These are phyloP conservation scores for Diloba caeruleocephala DNA, from an alignment of 2,888 invertebrate genomes.

Conservation along the genomic window DNA sequence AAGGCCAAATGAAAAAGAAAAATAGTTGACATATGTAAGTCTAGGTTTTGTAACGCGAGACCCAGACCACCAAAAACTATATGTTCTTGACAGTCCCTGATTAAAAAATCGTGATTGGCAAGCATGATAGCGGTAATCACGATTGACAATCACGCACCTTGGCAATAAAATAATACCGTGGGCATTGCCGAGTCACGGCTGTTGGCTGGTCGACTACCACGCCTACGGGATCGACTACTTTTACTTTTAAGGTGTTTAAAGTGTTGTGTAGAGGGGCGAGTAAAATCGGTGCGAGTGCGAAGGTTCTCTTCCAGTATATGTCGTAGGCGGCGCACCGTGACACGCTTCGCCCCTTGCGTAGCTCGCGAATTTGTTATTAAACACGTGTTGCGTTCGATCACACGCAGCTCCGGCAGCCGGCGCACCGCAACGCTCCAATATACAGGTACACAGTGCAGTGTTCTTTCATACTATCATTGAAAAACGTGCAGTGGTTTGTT, in stretches of 20 bases:
- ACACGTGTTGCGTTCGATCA: conserved; percentile 53
- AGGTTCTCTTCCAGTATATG: conserved; percentile 64
- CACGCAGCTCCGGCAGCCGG: conserved; percentile 34
- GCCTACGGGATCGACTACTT: conserved; percentile 84
- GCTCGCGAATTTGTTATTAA: conserved; percentile 60
- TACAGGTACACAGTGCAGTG: conserved; percentile 52
- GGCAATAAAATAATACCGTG: conserved; percentile 63
- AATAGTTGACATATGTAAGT: background rate
- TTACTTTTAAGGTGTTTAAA: conserved; percentile 78
- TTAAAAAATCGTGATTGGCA: conserved; percentile 44
- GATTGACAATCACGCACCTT: conserved; percentile 67
- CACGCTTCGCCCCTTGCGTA: conserved; percentile 63
- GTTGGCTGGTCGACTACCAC: conserved; percentile 61
- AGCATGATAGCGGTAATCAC: conserved; percentile 52
- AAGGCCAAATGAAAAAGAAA: background rate
- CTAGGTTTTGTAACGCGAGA: conserved; percentile 8
- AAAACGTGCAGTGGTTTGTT: conserved; percentile 47
- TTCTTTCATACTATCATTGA: conserved; percentile 12
- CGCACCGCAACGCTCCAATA: conserved; percentile 16
- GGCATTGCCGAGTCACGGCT: conserved; percentile 71
- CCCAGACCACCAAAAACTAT: conserved; percentile 32
- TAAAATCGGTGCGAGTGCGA: conserved; percentile 63
- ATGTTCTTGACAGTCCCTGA: conserved; percentile 70
- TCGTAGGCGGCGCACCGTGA: conserved; percentile 64
- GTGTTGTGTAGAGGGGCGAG: conserved; percentile 73